Percentiles rank a stretch among this genome's conserved stretches.
Conservation (phyloP, 2,113 vertebrate species). For the Serilophus lunatus region DNA sequence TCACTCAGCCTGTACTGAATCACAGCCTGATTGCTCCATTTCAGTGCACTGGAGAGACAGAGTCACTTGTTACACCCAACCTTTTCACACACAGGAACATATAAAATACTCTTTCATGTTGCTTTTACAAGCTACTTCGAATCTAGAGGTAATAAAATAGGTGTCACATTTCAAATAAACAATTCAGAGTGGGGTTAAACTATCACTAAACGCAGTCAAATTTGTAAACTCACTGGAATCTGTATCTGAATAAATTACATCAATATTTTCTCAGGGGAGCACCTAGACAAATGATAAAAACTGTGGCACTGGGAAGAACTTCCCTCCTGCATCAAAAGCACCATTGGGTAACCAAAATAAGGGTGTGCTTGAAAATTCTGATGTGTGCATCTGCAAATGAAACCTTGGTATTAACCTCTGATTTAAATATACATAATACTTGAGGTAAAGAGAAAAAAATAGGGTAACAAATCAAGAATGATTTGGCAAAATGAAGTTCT, state of each 20-base stretch:
- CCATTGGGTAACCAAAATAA: neutral
- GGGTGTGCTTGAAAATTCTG: neutral
- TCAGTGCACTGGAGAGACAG: neutral
- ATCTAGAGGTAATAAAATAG: neutral
- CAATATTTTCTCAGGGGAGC: neutral
- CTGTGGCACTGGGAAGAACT: neutral
- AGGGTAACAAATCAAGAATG: neutral
- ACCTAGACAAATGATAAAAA: neutral
- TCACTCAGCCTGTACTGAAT: neutral
- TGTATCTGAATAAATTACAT: neutral
- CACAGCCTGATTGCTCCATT: slow-evolving; percentile 19
- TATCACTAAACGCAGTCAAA: neutral
- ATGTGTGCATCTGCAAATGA: neutral
- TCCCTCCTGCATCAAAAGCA: neutral
- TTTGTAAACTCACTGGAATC: neutral
- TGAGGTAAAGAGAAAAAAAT: neutral
- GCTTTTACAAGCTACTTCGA: neutral
- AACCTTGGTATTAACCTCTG: neutral
- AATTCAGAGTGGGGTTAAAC: neutral
- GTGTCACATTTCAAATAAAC: neutral
- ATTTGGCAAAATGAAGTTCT: neutral
- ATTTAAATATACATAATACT: neutral
- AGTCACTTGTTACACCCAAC: neutral
- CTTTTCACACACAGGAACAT: neutral
- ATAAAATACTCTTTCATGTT: neutral